These are phyloP conservation scores for Disparrhopalites patrizii DNA, from an alignment of 2,888 invertebrate genomes.

Conservation along the genomic window DNA sequence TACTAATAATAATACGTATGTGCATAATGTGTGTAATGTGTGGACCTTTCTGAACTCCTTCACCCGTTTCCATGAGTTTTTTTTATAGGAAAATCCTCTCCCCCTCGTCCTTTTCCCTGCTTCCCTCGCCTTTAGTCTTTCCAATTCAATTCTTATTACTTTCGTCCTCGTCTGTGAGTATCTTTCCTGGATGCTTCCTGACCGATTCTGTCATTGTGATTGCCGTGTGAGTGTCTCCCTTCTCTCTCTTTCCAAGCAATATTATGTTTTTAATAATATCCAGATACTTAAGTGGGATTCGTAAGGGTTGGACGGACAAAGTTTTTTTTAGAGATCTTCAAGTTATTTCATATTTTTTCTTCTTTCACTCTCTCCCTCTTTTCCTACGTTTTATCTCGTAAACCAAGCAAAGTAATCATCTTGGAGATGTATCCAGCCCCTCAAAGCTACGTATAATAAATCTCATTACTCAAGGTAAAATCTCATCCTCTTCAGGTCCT, in stretches of 20 bases:
- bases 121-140: too few species aligned
- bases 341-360: slow-evolving; percentile 5
- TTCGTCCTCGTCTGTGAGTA: too few species aligned
- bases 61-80: not conserved
- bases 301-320: too few species aligned
- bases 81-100: not conserved
- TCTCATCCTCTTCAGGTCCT: too few species aligned
- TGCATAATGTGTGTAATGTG: too few species aligned
- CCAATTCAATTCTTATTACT: too few species aligned
- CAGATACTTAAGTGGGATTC: too few species aligned
- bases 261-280: too few species aligned
- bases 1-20: too few species aligned
- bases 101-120: too few species aligned
- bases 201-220: slow-evolving; percentile 1
- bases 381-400: not conserved
- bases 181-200: not conserved
- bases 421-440: not conserved
- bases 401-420: not conserved
- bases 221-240: not conserved
- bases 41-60: not conserved
- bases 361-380: not conserved
- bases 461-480: not conserved
- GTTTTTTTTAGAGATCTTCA: not conserved
- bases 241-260: not conserved
- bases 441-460: not conserved